These are phyloP conservation scores for Dendronephthya gigantea DNA, from an alignment of 64 coral and sea anemone genomes.

Conservation along the genomic window DNA sequence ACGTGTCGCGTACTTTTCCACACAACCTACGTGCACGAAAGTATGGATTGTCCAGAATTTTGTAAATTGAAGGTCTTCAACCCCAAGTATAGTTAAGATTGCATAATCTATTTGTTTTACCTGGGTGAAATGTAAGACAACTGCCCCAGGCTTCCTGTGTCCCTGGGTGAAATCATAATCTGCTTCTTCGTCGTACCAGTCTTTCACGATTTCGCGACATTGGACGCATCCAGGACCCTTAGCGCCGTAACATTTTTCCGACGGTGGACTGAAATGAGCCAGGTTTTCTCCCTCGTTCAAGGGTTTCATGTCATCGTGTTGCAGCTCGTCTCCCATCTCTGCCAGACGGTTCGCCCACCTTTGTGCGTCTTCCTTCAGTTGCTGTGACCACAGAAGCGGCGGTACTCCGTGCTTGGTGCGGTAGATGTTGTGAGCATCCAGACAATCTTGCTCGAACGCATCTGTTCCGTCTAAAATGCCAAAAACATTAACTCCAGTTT, in stretches of 20 bases:
- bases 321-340: background rate
- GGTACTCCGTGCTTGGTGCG: slow-evolving; percentile 53
- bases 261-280: slow-evolving; percentile 37
- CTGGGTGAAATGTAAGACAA: slow-evolving; percentile 48
- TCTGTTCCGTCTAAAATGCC: background rate
- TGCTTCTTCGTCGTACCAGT: slow-evolving; percentile 51
- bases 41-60: too few species aligned
- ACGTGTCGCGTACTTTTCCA: background rate
- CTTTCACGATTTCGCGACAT: slow-evolving; percentile 54
- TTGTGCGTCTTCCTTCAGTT: slow-evolving; percentile 31
- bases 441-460: slow-evolving; percentile 51
- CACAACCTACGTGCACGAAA: background rate
- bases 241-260: slow-evolving; percentile 28
- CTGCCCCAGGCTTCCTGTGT: slow-evolving; percentile 22
- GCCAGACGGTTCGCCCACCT: slow-evolving; percentile 27
- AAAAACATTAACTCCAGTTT: background rate
- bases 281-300: slow-evolving; percentile 43
- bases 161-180: slow-evolving; percentile 40
- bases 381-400: slow-evolving; percentile 33
- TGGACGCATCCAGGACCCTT: slow-evolving; percentile 34
- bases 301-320: background rate
- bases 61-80: too few species aligned
- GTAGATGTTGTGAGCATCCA: slow-evolving; percentile 54
- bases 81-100: too few species aligned
- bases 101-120: slow-evolving; percentile 7